Evolutionary conservation across 2,888 invertebrate species (phyloP), one percentile per base, ranked within the genome.

Genomic region (Myathropa florea): DNA sequence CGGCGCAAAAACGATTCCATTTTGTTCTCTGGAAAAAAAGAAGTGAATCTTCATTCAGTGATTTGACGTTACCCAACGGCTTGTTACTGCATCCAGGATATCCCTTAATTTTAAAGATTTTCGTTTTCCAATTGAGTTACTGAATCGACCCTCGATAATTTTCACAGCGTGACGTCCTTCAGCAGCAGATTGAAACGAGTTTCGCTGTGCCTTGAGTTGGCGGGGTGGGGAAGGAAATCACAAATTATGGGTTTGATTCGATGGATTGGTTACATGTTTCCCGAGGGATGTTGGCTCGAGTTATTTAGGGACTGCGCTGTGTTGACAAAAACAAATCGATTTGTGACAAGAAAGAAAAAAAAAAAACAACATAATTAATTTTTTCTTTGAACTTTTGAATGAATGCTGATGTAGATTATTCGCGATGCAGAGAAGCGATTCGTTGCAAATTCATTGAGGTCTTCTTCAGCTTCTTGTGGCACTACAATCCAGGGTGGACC

Each of bases 201-300:
- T 39, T 28, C 55, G 63, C 63, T 39, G 30, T 39, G 18, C 46
- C 18, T 6, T 18, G 18, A 7, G 1, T 24, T 39, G 12, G 33
- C 65, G 84, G 83, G 46, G 46, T 18, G 46, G 46, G 46, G 46
- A 88, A 89, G 89, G 89, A 89, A 89, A 89, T 89, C 81, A 73
- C 84, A 89, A 89, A 89, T 89, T 89, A 89, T 87, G 88, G 89
- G 89, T 89, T 89, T 89, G 88, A 89, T 89, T 88, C 78, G 79
- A 83, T 83, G 88, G 89, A 89, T 89, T 89, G 89, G 88, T 89
- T 88, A 57, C 57, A 57, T 57, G 10, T 14, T 23, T 24, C 57
- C 57, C 24, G 24, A 24, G 24, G 57, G 57, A 57, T 23, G 57
- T 10, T 24, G 21, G 10, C 24, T 7, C 14, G n/a, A 57, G 57